Evolutionary conservation across 2,113 vertebrate species (phyloP), one percentile per base, ranked within the genome.

Genomic region (Zapornia atra): DNA sequence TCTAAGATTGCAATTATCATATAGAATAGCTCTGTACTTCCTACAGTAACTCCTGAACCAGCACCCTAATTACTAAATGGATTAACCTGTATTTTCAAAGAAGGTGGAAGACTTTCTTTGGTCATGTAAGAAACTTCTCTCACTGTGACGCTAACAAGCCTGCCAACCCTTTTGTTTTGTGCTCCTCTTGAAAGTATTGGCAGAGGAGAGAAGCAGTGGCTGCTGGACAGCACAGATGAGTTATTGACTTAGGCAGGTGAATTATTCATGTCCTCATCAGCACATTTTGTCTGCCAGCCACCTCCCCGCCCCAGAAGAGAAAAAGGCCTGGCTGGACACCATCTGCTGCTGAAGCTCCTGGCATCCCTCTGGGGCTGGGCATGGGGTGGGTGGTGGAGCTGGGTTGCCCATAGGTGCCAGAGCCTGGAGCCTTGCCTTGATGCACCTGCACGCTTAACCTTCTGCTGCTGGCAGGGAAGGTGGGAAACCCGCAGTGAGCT

Each of bases 231-330:
- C 44, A 54, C 53, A 59, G 38, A 48, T 50, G 84, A 50, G 26
- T 89, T 90, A 40, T 10, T 54, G 15, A 24, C 66, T 66, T 90
- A 80, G 90, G 71, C 57, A 76, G 61, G 57, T 50, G 75, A 85
- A 48, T 69, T 18, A 57, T 53, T 91, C 76, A 72, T 68, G 80
- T 95, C 66, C 54, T 40, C 63, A 65, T 60, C 86, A 86, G 48
- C 33, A 51, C 0, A 0, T 83, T 86, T 88, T 48, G 8, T 46
- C 59, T 77, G 82, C 36, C 66, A 90, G 66, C 75, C 83, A 71
- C 76, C 2, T 11, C 38, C 22, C 38, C 80, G 36, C 26, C 24
- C 19, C 48, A 82, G 79, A 82, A 48, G 21, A 50, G 21, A n/a
- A 59, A 56, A 15, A 2, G 10, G 33, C 8, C 31, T 86, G 59